Evolutionary conservation across 2,797 vertebrate species (phyloP).

Genomic region (Peromyscus aztecus): DNA sequence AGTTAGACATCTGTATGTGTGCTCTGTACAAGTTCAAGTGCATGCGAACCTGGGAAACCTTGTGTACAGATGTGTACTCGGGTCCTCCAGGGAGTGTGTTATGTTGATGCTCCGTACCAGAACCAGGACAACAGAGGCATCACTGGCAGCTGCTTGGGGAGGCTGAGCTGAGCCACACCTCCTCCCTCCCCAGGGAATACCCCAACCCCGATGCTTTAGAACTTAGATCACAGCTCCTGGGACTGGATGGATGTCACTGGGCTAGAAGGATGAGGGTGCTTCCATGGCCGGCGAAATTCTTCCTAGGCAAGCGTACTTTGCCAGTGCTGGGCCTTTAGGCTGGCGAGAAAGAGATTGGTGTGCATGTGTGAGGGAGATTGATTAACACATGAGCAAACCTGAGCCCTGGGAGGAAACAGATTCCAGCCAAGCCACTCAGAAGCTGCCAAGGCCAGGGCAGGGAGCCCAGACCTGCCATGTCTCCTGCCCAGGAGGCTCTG

Average conservation of each 20-base stretch:
- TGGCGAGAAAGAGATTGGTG: neutral
- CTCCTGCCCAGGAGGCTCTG: neutral
- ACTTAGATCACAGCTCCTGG: neutral
- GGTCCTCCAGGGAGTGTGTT: neutral
- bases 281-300: neutral
- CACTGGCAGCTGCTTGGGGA: neutral
- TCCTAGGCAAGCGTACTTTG: neutral
- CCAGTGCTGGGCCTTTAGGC: constrained; percentile 6
- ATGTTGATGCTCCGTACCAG: neutral
- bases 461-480: neutral
- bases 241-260: neutral
- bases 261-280: neutral
- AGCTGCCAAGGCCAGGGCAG: neutral
- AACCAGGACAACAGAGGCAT: neutral
- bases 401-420: neutral
- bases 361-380: constrained; percentile 26
- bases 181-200: neutral
- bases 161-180: neutral
- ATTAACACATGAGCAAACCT: constrained; percentile 39
- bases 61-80: neutral
- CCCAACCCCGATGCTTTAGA: neutral
- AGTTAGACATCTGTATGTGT: neutral
- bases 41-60: neutral
- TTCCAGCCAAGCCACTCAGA: neutral
- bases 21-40: neutral